These are phyloP conservation scores for Eidolon dupreanum DNA, from an alignment of 2,797 vertebrate genomes.

Conservation along the genomic window DNA sequence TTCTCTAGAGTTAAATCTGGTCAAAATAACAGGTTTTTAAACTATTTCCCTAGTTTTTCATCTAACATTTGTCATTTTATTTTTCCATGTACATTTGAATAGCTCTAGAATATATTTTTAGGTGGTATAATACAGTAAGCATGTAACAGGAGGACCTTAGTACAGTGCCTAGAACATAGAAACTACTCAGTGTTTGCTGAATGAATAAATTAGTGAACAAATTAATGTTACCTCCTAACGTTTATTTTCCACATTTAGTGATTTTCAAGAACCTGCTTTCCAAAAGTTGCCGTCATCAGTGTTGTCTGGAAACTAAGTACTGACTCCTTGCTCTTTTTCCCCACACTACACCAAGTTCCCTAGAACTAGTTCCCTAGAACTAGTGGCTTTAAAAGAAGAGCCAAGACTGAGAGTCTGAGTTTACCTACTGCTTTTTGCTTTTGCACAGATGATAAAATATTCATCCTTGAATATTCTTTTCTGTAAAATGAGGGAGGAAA, in stretches of 20 bases:
- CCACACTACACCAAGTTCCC: background rate
- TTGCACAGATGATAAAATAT: slow-evolving; percentile 1
- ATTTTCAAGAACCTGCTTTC: background rate
- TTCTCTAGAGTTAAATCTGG: background rate
- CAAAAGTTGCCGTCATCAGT: background rate
- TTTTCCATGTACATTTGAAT: slow-evolving; percentile 1
- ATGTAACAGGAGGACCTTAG: background rate
- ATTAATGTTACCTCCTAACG: background rate
- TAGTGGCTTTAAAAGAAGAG: background rate
- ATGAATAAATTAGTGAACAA: background rate
- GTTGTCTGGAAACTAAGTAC: background rate
- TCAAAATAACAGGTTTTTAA: slow-evolving; percentile 7
- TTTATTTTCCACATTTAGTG: background rate
- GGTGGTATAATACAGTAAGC: background rate
- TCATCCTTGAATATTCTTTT: background rate
- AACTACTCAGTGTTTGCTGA: background rate
- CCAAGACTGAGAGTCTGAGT: background rate
- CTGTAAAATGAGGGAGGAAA: slow-evolving; percentile 43
- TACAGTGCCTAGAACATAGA: background rate
- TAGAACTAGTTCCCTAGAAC: background rate
- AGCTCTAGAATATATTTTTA: background rate
- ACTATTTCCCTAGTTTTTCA: slow-evolving; percentile 13
- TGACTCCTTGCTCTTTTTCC: background rate
- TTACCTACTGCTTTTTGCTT: background rate
- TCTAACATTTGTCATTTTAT: slow-evolving; percentile 14